Percentiles rank a stretch among this genome's conserved stretches.
phyloP scores from a whole-genome alignment of 2,888 invertebrate genomes.

The Suillia variegata region DNA sequence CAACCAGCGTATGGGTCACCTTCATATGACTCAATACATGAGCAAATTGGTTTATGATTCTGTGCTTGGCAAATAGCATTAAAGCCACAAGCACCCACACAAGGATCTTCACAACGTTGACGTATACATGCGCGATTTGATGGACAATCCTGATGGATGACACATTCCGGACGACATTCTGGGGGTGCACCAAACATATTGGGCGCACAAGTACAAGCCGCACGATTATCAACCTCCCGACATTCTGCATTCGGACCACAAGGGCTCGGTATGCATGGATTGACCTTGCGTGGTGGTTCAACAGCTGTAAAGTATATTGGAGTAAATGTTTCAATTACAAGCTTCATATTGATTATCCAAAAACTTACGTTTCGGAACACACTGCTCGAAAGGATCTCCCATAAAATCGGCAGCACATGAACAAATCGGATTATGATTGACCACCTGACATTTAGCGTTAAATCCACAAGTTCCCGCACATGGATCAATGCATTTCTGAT shows the following conservation, averaged over 20 bases:
- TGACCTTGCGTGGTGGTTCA: conserved; percentile 61
- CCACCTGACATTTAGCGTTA: conserved; percentile 78
- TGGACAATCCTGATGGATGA: conserved; percentile 75
- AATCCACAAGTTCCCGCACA: conserved; percentile 78
- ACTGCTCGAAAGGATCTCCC: conserved; percentile 80
- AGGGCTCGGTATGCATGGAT: conserved; percentile 74
- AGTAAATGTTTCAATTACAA: too few species aligned
- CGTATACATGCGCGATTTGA: conserved; percentile 74
- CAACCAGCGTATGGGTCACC: conserved; percentile 84
- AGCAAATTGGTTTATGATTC: conserved; percentile 76
- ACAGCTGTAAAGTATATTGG: conserved; percentile 57
- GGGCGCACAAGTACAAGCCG: conserved; percentile 76
- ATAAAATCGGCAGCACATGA: conserved; percentile 72
- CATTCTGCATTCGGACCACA: conserved; percentile 81
- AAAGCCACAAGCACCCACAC: conserved; percentile 75
- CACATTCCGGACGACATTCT: conserved; percentile 77
- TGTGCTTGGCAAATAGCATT: conserved; percentile 74
- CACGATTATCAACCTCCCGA: conserved; percentile 69
- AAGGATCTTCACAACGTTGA: conserved; percentile 75
- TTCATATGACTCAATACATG: conserved; percentile 71
- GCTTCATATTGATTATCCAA: too few species aligned
- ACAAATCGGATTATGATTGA: conserved; percentile 81
- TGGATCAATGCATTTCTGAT: conserved; percentile 78
- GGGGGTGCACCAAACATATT: conserved; percentile 81
- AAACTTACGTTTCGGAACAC: conserved; percentile 62